Base-by-base conservation (phyloP, 2,797 vertebrate genomes). In the Tokudaia tokunoshimensis region DNA sequence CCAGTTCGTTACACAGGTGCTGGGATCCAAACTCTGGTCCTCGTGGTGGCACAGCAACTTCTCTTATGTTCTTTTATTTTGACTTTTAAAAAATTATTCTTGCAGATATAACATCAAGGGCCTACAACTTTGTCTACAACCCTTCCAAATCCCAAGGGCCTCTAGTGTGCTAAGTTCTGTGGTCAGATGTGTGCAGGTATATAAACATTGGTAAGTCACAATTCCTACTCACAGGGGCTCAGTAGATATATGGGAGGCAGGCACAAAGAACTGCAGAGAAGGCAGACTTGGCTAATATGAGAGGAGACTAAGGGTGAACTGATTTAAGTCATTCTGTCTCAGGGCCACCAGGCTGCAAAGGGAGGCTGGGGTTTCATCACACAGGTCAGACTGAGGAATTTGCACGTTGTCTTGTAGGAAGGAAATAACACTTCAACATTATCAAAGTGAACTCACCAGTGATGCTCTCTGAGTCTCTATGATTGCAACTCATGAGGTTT, bases 401-500 rank as follows among this genome's bases (percentile, higher is more conserved):
- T 83, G 20, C 29, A 70, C 76, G 92, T 72, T 82, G 57, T 82
- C 61, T 34, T 65, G 6, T 26, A 94, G 78, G 88, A 61, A 94
- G 78, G 88, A 61, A 91, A 95, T 1, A 93, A 37, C 34, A 90
- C 7, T 84, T 84, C 1, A 19, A n/a, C 31, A 89, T 83, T 80
- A 86, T 92, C 81, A 89, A 47, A 75, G 31, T 82, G 72, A 89
- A 96, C 98, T 98, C 97, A 99, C 99, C 99, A 97, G 99, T 99
- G 98, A 99, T 98, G 29, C 98, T 99, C 98, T 99, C 99, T 6
- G 99, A 98, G 97, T 99, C 99, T 84, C 98, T 98, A 98, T 99
- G 99, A 98, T 99, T 99, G 98, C 99, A 99, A 91, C 98, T 99
- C 98, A 99, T 99, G 97, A 99, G 99, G 98, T 99, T 99, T 97